Evolutionary conservation across 2,888 invertebrate species (phyloP).

Genomic region (Ctenicera cuprea): DNA sequence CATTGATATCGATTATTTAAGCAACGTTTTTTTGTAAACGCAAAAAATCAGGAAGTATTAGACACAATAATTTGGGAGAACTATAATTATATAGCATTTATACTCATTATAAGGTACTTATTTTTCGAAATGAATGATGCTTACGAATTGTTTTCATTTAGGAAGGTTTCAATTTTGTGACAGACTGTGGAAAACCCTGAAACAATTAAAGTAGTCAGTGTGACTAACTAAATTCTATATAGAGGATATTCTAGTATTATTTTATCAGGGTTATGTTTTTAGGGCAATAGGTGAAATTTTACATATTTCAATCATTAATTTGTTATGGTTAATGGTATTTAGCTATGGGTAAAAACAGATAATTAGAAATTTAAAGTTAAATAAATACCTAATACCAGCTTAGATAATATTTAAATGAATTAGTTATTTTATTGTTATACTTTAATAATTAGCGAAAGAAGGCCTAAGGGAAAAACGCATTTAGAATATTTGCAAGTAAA

Average conservation of each 20-base stretch:
- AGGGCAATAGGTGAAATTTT: constrained; percentile 5
- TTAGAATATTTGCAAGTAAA: too few species aligned
- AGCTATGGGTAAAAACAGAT: too few species aligned
- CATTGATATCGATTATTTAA: constrained; percentile 26
- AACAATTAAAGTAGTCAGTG: constrained; percentile 1
- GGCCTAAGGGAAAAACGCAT: too few species aligned
- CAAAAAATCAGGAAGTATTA: constrained; percentile 29
- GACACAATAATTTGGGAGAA: constrained; percentile 24
- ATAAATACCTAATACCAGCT: too few species aligned
- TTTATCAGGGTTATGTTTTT: constrained; percentile 5
- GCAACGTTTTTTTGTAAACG: constrained; percentile 4
- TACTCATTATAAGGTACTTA: neutral
- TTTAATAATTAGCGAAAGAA: too few species aligned
- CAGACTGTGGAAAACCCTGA: neutral
- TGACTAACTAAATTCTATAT: neutral
- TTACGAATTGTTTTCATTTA: neutral
- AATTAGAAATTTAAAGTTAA: too few species aligned
- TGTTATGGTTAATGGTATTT: too few species aligned
- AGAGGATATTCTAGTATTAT: constrained; percentile 10
- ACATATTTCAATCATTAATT: neutral
- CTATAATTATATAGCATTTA: constrained; percentile 6
- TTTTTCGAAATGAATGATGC: neutral
- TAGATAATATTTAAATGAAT: too few species aligned
- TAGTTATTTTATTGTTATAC: too few species aligned
- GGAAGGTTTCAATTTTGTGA: constrained; percentile 13